Percentiles rank a stretch among this genome's conserved stretches.
Evolutionary conservation across 2,888 invertebrate species (phyloP).

Genomic region (Chloroclysta siterata): DNA sequence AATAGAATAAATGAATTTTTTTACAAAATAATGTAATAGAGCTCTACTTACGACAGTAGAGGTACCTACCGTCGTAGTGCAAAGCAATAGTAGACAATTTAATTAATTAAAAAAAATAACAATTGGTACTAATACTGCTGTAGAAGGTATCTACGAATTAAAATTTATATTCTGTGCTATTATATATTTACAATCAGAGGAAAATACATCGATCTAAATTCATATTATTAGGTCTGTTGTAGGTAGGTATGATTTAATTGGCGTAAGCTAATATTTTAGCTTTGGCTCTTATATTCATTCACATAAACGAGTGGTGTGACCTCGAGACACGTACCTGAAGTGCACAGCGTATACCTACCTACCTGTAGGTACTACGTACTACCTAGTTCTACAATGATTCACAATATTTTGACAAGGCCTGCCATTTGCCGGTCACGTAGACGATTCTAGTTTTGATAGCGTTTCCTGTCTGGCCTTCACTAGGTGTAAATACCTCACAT

Average conservation of each 20-base stretch:
- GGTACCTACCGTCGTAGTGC: no score
- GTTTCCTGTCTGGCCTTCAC: slow-evolving; percentile 54
- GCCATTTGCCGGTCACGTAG: slow-evolving; percentile 68
- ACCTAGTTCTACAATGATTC: slow-evolving; percentile 14
- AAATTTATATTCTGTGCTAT: no score
- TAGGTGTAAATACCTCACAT: slow-evolving; percentile 9
- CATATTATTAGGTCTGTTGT: slow-evolving; percentile 1
- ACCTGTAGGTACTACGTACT: slow-evolving; percentile 1
- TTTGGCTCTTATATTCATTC: slow-evolving; percentile 45
- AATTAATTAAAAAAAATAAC: no score
- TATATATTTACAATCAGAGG: no score
- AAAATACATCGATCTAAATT: slow-evolving; percentile 1
- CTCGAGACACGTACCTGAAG: slow-evolving; percentile 40
- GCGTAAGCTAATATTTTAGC: no score
- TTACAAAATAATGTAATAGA: no score
- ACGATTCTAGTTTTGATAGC: slow-evolving; percentile 52
- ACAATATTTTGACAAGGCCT: slow-evolving; percentile 56
- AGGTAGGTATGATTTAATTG: no score
- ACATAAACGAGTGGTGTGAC: slow-evolving; percentile 48
- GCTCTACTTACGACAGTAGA: no score
- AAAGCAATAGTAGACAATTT: no score
- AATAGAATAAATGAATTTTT: no score
- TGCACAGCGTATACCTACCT: not conserved
- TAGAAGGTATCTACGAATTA: no score
- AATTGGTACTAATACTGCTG: no score